These are phyloP conservation scores for Hesperophylax magnus DNA, from an alignment of 1,140 invertebrate genomes.

Conservation along the genomic window DNA sequence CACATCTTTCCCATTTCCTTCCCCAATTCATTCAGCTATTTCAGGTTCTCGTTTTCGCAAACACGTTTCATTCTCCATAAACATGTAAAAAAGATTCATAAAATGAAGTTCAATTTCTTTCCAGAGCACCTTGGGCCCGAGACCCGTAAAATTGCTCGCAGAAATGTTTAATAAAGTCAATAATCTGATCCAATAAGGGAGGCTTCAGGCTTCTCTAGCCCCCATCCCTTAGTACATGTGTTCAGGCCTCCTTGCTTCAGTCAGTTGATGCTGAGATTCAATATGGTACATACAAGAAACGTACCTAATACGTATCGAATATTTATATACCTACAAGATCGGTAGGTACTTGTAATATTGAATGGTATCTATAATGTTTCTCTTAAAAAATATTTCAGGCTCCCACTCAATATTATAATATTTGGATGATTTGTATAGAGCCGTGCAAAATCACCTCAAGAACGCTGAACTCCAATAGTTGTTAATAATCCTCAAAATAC, in stretches of 20 bases:
- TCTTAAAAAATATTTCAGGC: too few relatives aligned
- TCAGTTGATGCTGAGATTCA: background rate
- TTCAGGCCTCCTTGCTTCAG: too few relatives aligned
- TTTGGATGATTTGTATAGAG: too few relatives aligned
- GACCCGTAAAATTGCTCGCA: slow-evolving; percentile 25
- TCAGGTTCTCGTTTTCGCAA: slow-evolving; percentile 6
- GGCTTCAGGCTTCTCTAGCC: background rate
- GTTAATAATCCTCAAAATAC: too few relatives aligned
- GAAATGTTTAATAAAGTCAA: slow-evolving; percentile 43
- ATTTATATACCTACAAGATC: too few relatives aligned
- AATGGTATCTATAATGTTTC: too few relatives aligned
- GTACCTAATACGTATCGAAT: too few relatives aligned
- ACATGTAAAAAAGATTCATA: slow-evolving; percentile 18
- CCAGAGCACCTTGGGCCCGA: slow-evolving; percentile 9
- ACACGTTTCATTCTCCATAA: slow-evolving; percentile 1
- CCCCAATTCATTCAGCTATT: background rate
- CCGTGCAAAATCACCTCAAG: too few relatives aligned
- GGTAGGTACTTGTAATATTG: too few relatives aligned
- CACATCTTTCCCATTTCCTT: too few relatives aligned
- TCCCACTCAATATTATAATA: too few relatives aligned
- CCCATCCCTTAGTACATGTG: background rate
- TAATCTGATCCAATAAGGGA: slow-evolving; percentile 38
- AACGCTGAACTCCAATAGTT: too few relatives aligned
- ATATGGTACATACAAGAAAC: background rate
- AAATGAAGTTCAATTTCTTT: slow-evolving; percentile 23